Conservation (phyloP, 2,113 vertebrate genomes). For the Mustela lutreola region DNA sequence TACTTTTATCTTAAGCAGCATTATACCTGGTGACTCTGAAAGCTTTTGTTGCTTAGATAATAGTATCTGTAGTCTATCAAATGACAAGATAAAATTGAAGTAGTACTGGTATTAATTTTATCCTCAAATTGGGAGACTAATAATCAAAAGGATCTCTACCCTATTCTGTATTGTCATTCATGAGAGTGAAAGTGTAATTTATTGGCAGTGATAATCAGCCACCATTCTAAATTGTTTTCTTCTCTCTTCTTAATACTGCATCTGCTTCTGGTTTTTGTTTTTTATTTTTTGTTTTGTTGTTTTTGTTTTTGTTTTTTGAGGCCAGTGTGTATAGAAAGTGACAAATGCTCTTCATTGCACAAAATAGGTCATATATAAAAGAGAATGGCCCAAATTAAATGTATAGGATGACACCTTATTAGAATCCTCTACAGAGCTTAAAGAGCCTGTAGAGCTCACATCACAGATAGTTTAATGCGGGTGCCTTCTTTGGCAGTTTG, state of each 20-base stretch:
- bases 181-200: not conserved
- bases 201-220: not conserved
- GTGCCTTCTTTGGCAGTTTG: not conserved
- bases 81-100: conserved; percentile 30
- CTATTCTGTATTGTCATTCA: conserved; percentile 11
- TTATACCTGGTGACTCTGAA: not conserved
- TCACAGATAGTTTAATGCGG: not conserved
- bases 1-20: not conserved
- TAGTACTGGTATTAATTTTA: not conserved
- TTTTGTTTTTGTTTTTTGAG: not conserved
- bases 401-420: not conserved
- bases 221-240: conserved; percentile 11
- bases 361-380: not conserved
- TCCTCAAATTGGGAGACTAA: not conserved
- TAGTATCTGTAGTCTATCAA: not conserved
- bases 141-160: not conserved
- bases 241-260: not conserved
- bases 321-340: not conserved
- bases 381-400: not conserved
- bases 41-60: not conserved
- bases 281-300: not conserved
- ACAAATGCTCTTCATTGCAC: not conserved
- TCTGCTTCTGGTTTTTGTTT: conserved; percentile 27
- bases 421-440: not conserved
- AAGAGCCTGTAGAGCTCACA: not conserved